phyloP scores from a whole-genome alignment of 2,888 invertebrate genomes.

The Megastigmus dorsalis region DNA sequence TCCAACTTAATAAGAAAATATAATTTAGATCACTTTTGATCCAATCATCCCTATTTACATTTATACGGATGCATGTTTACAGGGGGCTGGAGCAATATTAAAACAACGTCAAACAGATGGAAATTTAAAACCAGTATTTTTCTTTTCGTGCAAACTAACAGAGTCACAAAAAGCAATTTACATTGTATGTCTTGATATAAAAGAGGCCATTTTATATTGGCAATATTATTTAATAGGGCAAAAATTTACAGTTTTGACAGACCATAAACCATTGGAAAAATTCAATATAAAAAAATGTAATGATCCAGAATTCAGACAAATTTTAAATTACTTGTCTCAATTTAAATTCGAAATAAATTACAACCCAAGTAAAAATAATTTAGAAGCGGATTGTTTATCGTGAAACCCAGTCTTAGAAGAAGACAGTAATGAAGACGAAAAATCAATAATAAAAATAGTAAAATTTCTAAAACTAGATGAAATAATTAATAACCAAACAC shows the following conservation, averaged over 20 bases:
- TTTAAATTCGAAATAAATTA: conserved; percentile 59
- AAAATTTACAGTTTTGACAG: conserved; percentile 51
- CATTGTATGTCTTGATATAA: conserved; percentile 56
- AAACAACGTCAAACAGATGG: not conserved
- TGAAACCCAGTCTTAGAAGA: conserved; percentile 49
- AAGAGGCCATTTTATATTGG: conserved; percentile 57
- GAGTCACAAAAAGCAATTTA: conserved; percentile 54
- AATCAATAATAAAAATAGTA: conserved; percentile 46
- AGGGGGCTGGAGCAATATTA: conserved; percentile 53
- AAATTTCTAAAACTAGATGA: conserved; percentile 44
- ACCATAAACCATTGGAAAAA: conserved; percentile 54
- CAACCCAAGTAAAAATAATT: conserved; percentile 51
- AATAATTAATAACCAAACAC: too few relatives aligned
- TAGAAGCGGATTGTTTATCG: conserved; percentile 55
- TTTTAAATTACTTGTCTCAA: conserved; percentile 58
- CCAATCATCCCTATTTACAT: conserved; percentile 47
- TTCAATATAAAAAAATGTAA: conserved; percentile 57
- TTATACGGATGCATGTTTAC: conserved; percentile 53
- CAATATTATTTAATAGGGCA: conserved; percentile 56
- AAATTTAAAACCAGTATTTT: too few relatives aligned
- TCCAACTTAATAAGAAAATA: not conserved
- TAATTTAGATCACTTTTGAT: conserved; percentile 49
- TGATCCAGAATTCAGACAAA: conserved; percentile 52
- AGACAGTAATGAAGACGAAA: conserved; percentile 36
- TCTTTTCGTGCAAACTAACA: not conserved